A percentile compares a stretch with the other conserved stretches of the same genome.
Evolutionary conservation across 2,113 vertebrate genomes (phyloP).

Genomic region (Ageneiosus marmoratus): DNA sequence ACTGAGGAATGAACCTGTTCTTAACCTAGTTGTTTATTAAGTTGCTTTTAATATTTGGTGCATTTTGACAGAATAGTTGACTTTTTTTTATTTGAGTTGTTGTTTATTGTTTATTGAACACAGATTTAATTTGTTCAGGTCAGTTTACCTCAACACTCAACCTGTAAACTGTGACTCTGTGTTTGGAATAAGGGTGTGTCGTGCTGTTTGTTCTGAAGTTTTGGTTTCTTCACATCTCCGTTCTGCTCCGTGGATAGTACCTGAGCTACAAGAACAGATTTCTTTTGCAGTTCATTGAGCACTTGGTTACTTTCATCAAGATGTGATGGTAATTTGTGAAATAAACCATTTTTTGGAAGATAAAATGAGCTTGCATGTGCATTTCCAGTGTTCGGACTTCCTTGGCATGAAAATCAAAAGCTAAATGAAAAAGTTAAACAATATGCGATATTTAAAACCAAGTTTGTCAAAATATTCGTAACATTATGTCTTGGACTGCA

Average conservation of each 20-base stretch:
- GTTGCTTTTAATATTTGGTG: constrained; percentile 13
- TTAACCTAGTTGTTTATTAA: constrained; percentile 36
- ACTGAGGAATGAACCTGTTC: constrained; percentile 22
- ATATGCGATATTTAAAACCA: neutral
- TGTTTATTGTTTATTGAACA: constrained; percentile 11
- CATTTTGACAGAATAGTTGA: neutral
- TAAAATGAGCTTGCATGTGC: constrained; percentile 15
- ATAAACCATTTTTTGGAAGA: constrained; percentile 6
- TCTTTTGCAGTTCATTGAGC: constrained; percentile 25
- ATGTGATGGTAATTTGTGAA: neutral
- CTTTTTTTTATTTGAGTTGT: neutral
- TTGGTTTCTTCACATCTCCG: neutral
- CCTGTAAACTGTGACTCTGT: constrained; percentile 27
- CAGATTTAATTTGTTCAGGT: neutral
- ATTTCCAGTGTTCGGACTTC: neutral
- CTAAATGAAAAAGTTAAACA: neutral
- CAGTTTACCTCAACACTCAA: constrained; percentile 19
- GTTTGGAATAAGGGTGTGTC: neutral
- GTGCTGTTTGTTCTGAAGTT: neutral
- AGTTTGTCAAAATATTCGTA: neutral
- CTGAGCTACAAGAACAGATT: constrained; percentile 21
- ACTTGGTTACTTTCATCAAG: constrained; percentile 40
- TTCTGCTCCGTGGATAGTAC: neutral
- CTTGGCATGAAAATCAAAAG: neutral
- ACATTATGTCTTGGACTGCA: neutral